A percentile compares a stretch with the other conserved stretches of the same genome.
Conservation (phyloP, 1,140 invertebrate species). For the Agrypnia vestita region DNA sequence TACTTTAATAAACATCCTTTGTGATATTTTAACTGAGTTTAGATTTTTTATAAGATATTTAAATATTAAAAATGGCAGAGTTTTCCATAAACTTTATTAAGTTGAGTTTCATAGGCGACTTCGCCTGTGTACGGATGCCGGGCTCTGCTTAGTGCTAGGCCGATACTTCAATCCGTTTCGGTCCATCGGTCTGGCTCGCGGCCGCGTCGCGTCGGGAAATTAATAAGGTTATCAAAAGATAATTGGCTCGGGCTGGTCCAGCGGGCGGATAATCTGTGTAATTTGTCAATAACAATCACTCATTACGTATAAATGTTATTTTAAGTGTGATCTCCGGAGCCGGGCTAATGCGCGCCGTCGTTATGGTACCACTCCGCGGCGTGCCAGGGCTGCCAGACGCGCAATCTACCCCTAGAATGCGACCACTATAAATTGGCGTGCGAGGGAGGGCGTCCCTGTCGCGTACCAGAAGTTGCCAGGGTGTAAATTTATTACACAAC, state of each 20-base stretch:
- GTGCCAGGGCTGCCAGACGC: not conserved
- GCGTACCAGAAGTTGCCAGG: no score
- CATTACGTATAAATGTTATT: conserved; percentile 61
- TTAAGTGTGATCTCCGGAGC: conserved; percentile 58
- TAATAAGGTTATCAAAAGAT: conserved; percentile 57
- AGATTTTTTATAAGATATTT: no score
- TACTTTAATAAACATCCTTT: no score
- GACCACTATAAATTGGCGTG: no score
- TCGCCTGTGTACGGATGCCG: no score
- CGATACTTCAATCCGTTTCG: not conserved
- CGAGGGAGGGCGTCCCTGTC: no score
- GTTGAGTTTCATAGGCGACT: no score
- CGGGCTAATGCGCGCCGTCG: conserved; percentile 54
- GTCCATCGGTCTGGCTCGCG: conserved; percentile 11
- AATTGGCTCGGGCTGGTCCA: conserved; percentile 47
- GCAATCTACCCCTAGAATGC: no score
- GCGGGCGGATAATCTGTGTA: conserved; percentile 52
- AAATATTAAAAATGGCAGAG: no score
- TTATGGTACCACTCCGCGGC: conserved; percentile 26
- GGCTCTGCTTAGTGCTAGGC: not conserved
- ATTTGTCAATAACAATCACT: conserved; percentile 62
- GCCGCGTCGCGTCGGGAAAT: conserved; percentile 42
- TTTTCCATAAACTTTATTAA: no score
- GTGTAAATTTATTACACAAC: no score
- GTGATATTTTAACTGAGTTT: no score